A percentile compares a stretch with the other conserved stretches of the same genome.
phyloP scores from a whole-genome alignment of 2,888 invertebrate species.

The Pseudococcus longispinus region DNA sequence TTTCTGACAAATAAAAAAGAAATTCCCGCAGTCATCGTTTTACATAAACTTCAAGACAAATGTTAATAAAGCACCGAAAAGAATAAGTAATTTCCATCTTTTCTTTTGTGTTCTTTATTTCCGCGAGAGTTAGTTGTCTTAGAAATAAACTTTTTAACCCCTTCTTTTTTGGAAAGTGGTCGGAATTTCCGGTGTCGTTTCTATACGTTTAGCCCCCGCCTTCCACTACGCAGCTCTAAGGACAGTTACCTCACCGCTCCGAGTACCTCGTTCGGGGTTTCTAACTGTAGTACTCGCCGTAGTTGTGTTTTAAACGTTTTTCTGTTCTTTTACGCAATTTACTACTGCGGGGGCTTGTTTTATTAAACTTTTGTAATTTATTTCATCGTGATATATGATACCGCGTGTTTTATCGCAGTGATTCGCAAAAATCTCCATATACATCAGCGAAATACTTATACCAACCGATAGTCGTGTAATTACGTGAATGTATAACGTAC shows the following conservation, averaged over 20 bases:
- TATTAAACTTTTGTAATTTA: constrained; percentile 54
- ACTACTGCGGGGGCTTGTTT: constrained; percentile 50
- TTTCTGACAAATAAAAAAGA: constrained; percentile 44
- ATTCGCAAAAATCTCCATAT: constrained; percentile 31
- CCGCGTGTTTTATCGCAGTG: constrained; percentile 50
- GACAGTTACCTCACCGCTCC: constrained; percentile 1
- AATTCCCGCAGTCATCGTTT: constrained; percentile 35
- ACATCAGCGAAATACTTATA: neutral
- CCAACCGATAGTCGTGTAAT: neutral
- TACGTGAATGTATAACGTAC: neutral
- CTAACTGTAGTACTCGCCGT: neutral
- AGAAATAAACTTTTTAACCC: constrained; percentile 43
- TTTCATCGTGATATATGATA: constrained; percentile 51
- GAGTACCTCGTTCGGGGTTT: neutral
- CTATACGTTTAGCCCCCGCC: neutral
- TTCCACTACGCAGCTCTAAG: neutral
- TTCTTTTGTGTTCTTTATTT: constrained; percentile 40
- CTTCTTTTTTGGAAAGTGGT: constrained; percentile 28
- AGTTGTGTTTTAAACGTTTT: constrained; percentile 42
- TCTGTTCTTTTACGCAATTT: constrained; percentile 50
- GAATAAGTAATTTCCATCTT: constrained; percentile 45
- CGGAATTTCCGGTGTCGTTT: constrained; percentile 37
- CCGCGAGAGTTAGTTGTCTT: constrained; percentile 39
- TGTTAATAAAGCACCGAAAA: constrained; percentile 45
- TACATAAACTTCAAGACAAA: constrained; percentile 42